Evolutionary conservation across 2,888 invertebrate species (phyloP).

Genomic region (Drosophila leonis): DNA sequence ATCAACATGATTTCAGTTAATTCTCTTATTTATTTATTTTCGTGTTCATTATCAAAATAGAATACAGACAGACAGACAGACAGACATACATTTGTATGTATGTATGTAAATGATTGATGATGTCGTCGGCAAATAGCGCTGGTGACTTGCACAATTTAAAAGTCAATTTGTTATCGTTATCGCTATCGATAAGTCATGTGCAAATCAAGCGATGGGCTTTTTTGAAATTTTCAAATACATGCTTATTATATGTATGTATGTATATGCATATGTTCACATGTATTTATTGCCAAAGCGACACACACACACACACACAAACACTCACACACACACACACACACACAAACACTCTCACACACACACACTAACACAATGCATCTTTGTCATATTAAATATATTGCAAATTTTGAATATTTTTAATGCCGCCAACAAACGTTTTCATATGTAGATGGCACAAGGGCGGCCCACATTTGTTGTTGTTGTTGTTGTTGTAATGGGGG

Average conservation of each 20-base stretch:
- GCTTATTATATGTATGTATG: not conserved
- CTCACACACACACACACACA: not conserved
- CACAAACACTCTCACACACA: not conserved
- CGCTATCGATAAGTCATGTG: conserved; percentile 32
- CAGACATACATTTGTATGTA: not conserved
- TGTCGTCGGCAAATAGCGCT: not conserved
- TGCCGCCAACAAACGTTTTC: conserved; percentile 34
- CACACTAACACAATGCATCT: conserved; percentile 33
- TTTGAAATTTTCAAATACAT: conserved; percentile 2
- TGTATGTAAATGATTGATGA: not conserved
- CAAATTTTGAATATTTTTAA: conserved; percentile 52
- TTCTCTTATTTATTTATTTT: conserved; percentile 9
- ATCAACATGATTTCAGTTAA: not conserved
- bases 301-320: not conserved
- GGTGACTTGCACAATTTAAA: conserved; percentile 23
- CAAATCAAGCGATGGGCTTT: conserved; percentile 15
- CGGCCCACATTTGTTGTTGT: conserved; percentile 41
- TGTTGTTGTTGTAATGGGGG: conserved; percentile 28
- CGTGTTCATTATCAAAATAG: conserved; percentile 3
- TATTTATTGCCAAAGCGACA: conserved; percentile 4
- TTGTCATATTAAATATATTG: conserved; percentile 47
- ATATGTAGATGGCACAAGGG: conserved; percentile 50
- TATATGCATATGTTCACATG: conserved; percentile 4
- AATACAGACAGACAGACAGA: not conserved
- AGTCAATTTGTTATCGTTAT: conserved; percentile 25